Conservation (phyloP, 2,113 vertebrate genomes). For the Lonchura striata region DNA sequence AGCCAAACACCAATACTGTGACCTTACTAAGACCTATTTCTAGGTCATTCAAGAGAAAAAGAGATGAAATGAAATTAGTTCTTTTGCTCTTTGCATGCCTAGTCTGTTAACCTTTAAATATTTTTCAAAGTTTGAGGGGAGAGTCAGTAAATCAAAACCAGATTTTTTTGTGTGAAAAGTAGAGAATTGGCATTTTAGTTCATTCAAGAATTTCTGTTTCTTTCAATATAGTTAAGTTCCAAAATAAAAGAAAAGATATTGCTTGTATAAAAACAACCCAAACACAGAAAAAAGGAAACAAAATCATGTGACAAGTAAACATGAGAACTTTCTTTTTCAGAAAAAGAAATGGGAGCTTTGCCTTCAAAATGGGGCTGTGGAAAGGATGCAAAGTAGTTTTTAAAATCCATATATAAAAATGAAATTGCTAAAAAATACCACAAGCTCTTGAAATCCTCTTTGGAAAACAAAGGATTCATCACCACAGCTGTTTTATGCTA, state of each 20-base stretch:
- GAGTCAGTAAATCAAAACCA: neutral
- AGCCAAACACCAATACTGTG: neutral
- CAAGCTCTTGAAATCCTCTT: neutral
- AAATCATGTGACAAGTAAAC: neutral
- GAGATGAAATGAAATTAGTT: neutral
- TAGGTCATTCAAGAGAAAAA: neutral
- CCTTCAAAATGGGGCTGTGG: neutral
- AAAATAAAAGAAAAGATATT: neutral
- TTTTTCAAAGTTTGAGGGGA: neutral
- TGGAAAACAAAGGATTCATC: neutral
- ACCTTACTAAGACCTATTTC: neutral
- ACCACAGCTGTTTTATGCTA: neutral
- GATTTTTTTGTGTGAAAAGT: neutral
- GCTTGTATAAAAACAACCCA: neutral
- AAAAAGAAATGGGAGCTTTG: neutral
- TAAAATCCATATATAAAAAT: neutral
- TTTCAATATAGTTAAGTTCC: neutral
- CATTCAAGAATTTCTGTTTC: neutral
- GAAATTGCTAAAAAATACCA: neutral
- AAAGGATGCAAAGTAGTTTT: neutral
- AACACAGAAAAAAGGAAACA: neutral
- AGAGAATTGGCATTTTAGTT: neutral
- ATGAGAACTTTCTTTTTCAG: neutral
- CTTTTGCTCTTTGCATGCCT: neutral
- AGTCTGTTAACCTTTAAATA: neutral